Evolutionary conservation across 30 jellyfish, hydroid and myxozoan species (phyloP), one percentile per base, ranked within the genome.

Genomic region (Catostylus mosaicus): DNA sequence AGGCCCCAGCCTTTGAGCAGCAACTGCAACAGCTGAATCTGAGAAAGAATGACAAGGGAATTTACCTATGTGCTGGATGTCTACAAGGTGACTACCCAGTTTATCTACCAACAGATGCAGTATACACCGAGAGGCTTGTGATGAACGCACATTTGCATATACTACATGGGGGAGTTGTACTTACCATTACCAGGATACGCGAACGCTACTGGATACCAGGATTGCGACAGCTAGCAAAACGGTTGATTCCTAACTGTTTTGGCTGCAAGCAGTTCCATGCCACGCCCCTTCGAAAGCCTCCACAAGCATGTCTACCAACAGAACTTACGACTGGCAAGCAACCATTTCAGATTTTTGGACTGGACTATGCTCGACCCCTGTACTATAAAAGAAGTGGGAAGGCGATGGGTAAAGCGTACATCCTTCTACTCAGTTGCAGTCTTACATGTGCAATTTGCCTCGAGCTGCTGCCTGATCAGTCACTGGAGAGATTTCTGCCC

Each of bases 351-450:
- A 83, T 77, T 11, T 38, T 76, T 1, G 96, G 96, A 29, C 35
- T 74, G 67, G 92, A 67, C 71, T 87, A 65, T 60, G 96, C 96
- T 20, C 92, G 88, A 27, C 92, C 87, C 22, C n/a, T 79, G 62
- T 29, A n/a, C 48, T 88, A 72, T 80, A 69, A 24, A 63, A 33
- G 40, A 71, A 78, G 64, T 2, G 47, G 27, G 51, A 79, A 80
- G 26, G 37, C 59, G 45, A 72, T 26, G 47, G 79, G 80, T 6
- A 88, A 88, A 54, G 94, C 93, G 12, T 88, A 88, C 63, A 73
- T 88, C 80, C 85, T 88, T 10, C 78, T 88, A 20, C 73, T 68
- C 77, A 63, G 86, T 1, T 89, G 95, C 94, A 89, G 97, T 77
- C 90, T 89, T n/a, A 63, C 90, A 4, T 67, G 88, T 34, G 93